Conservation (phyloP, 1,140 invertebrate genomes). For the Diorhabda elongata region DNA sequence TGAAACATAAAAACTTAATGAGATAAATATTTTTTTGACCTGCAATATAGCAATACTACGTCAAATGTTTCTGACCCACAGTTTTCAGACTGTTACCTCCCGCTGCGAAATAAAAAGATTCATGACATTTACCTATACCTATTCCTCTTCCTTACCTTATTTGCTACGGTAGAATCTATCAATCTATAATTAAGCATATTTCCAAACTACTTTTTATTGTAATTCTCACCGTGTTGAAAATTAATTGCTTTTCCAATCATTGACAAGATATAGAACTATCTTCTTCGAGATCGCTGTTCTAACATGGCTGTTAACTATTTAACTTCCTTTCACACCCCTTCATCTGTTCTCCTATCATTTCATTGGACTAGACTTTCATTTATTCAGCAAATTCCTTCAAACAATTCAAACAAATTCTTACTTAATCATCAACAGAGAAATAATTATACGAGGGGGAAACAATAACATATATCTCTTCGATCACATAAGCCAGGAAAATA, state of each 20-base stretch:
- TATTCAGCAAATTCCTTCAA: neutral
- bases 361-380: neutral
- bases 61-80: neutral
- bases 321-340: neutral
- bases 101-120: slow-evolving; percentile 32
- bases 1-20: too few relatives aligned
- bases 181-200: slow-evolving; percentile 1
- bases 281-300: neutral
- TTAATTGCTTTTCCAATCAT: neutral
- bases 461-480: too few relatives aligned
- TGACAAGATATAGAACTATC: neutral
- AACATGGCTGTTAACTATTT: neutral
- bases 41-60: too few relatives aligned
- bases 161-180: neutral
- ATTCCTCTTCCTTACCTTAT: slow-evolving; percentile 40
- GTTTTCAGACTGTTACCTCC: slow-evolving; percentile 18
- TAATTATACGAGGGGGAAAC: too few relatives aligned
- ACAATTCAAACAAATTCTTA: too few relatives aligned
- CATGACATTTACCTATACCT: slow-evolving; percentile 43
- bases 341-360: neutral
- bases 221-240: neutral
- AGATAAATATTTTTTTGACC: too few relatives aligned
- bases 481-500: too few relatives aligned
- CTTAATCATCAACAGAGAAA: too few relatives aligned
- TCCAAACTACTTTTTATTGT: neutral